Evolutionary conservation across 2,113 vertebrate genomes (phyloP).

Genomic region (Antennarius striatus): DNA sequence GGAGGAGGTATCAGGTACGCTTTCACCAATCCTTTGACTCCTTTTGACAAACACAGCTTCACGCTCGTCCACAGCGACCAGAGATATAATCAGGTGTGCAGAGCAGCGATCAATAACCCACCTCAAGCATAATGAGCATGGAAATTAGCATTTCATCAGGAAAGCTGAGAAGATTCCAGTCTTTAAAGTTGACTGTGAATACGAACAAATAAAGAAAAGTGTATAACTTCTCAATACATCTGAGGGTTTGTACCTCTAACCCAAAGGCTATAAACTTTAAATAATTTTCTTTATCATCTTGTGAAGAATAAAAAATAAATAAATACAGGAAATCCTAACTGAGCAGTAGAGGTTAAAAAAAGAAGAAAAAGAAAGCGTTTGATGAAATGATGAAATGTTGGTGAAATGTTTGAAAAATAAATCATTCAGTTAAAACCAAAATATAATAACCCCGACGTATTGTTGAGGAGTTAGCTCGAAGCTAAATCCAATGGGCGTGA

Average conservation of each 20-base stretch:
- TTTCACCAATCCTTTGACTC: slow-evolving; percentile 31
- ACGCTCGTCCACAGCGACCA: slow-evolving; percentile 7
- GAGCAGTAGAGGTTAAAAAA: too few relatives aligned
- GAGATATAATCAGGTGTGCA: slow-evolving; percentile 11
- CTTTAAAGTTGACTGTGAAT: not conserved
- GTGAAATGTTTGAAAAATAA: too few relatives aligned
- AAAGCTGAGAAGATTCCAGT: not conserved
- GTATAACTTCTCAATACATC: too few relatives aligned
- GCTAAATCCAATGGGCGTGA: too few relatives aligned
- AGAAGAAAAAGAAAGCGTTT: too few relatives aligned
- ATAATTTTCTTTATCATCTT: too few relatives aligned
- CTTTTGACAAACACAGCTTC: slow-evolving; percentile 14
- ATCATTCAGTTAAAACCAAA: too few relatives aligned
- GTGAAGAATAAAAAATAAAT: too few relatives aligned
- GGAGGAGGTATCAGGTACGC: slow-evolving; percentile 3
- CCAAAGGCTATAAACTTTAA: too few relatives aligned
- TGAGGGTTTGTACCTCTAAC: too few relatives aligned
- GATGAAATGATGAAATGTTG: too few relatives aligned
- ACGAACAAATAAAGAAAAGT: not conserved
- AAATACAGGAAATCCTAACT: too few relatives aligned
- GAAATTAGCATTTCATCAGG: slow-evolving; percentile 17
- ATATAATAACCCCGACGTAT: not conserved
- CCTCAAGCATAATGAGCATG: slow-evolving; percentile 3
- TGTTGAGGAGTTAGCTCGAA: not conserved
- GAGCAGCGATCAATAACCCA: slow-evolving; percentile 13